Conservation (phyloP, 2,797 vertebrate genomes). For the Sebastes cheni region DNA sequence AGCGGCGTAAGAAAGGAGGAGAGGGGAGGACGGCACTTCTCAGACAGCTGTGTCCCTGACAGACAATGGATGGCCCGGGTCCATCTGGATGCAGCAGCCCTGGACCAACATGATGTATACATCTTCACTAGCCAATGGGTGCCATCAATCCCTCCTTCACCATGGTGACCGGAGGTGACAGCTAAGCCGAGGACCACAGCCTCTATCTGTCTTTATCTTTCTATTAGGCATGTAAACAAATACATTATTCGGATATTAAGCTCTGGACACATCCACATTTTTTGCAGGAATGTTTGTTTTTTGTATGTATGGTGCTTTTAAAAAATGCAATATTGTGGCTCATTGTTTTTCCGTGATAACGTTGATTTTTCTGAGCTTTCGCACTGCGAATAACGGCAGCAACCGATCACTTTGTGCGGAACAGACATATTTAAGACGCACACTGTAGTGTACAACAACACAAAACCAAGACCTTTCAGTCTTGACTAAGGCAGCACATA, state of each 20-base stretch:
- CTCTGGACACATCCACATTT: not conserved
- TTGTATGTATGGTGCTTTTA: no score
- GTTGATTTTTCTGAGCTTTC: no score
- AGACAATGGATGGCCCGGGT: slow-evolving; percentile 95
- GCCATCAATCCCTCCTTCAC: slow-evolving; percentile 92
- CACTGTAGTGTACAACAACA: no score
- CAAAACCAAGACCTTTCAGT: no score
- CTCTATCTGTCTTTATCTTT: slow-evolving; percentile 34
- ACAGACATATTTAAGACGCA: no score
- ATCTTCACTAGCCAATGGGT: slow-evolving; percentile 93
- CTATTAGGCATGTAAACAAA: not conserved
- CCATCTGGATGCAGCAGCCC: slow-evolving; percentile 95
- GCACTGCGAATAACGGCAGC: no score
- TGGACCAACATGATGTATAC: slow-evolving; percentile 97
- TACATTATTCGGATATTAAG: not conserved
- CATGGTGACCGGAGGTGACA: slow-evolving; percentile 87
- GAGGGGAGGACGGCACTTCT: slow-evolving; percentile 47
- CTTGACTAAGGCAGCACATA: no score
- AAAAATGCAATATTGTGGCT: no score
- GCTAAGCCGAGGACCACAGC: slow-evolving; percentile 70
- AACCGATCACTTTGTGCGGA: no score
- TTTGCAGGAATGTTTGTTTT: not conserved
- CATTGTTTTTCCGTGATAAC: no score
- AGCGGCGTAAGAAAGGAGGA: slow-evolving; percentile 46
- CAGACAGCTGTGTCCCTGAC: slow-evolving; percentile 96